Base-by-base conservation (phyloP, 2,113 vertebrate species). In the Neolamprologus falcicula region DNA sequence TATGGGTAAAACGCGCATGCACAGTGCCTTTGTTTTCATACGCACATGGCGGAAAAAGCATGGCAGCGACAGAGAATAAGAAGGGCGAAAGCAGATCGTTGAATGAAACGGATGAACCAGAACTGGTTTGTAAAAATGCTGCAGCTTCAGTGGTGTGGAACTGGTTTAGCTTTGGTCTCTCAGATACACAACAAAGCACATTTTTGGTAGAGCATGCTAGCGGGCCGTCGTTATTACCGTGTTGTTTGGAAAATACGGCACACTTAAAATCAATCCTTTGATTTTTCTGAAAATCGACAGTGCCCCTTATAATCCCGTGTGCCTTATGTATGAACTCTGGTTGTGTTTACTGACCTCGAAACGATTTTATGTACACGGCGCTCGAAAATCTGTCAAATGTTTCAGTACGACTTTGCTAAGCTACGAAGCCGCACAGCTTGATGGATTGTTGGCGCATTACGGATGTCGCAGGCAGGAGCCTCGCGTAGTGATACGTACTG, bases 271-370 rank as follows among this genome's bases (percentile, higher is more conserved):
- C 50, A 10, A n/a, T 52, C 50, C 1, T 52, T 2, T 10, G 50
- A n/a, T n/a, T 52, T 6, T 52, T 52, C 19, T n/a, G 50, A 52
- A 53, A n/a, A 0, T 53, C 0, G 0, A 53, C 50, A 53, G 50
- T 0, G 17, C 3, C 7, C 47, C 2, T 50, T 50, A 50, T 19
- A 19, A 19, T 5, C 17, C 47, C 1, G 17, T 53, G 50, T 10
- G 19, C 3, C 50, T 52, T 52, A 5, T n/a, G 50, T 53, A 6
- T 53, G 50, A 53, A n/a, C 0, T n/a, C 19, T 53, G 50, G 19
- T 53, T 53, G 50, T 52, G 50, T 47, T 47, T 7, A 47, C 45
- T 47, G 45, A 47, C 7, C 6, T 47, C 4, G 0, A 47, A 47
- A 47, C 1, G 6, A 47, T 47, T 47, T 47, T 47, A 47, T 47